phyloP scores from a whole-genome alignment of 2,113 vertebrate genomes.

The Acanthochromis polyacanthus region DNA sequence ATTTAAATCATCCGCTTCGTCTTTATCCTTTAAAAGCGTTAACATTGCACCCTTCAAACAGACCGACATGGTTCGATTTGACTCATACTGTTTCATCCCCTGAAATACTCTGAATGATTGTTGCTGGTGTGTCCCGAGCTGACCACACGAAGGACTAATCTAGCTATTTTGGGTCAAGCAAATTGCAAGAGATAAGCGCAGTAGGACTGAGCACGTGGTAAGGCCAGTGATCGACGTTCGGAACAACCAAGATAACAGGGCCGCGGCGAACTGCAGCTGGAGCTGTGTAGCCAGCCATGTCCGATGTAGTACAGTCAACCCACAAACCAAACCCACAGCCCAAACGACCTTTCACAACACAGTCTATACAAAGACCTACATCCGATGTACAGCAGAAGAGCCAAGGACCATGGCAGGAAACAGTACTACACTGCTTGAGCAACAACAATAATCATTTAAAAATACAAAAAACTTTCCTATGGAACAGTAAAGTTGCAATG shows the following conservation, averaged over 20 bases:
- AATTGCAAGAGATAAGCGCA: constrained; percentile 53
- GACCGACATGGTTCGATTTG: constrained; percentile 54
- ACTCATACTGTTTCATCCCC: constrained; percentile 63
- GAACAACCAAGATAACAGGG: constrained; percentile 61
- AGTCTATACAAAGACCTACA: constrained; percentile 70
- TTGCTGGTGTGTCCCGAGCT: constrained; percentile 59
- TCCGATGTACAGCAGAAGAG: constrained; percentile 78
- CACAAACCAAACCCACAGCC: constrained; percentile 60
- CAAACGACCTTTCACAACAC: constrained; percentile 61
- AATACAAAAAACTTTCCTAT: constrained; percentile 87
- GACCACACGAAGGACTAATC: constrained; percentile 47
- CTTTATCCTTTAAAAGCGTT: constrained; percentile 57
- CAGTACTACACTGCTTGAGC: constrained; percentile 86
- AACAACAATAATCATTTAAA: constrained; percentile 87
- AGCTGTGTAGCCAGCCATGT: constrained; percentile 68
- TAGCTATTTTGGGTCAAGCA: constrained; percentile 54
- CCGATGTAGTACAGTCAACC: constrained; percentile 55
- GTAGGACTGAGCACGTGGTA: constrained; percentile 62
- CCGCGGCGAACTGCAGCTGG: constrained; percentile 63
- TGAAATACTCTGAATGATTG: constrained; percentile 54
- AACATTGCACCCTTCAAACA: constrained; percentile 64
- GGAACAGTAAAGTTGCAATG: constrained; percentile 90
- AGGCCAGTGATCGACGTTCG: constrained; percentile 61
- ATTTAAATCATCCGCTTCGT: constrained; percentile 69
- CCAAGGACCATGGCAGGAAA: constrained; percentile 84